These are phyloP conservation scores for Ischnus inquisitorius DNA, from an alignment of 2,888 invertebrate species.

Conservation along the genomic window DNA sequence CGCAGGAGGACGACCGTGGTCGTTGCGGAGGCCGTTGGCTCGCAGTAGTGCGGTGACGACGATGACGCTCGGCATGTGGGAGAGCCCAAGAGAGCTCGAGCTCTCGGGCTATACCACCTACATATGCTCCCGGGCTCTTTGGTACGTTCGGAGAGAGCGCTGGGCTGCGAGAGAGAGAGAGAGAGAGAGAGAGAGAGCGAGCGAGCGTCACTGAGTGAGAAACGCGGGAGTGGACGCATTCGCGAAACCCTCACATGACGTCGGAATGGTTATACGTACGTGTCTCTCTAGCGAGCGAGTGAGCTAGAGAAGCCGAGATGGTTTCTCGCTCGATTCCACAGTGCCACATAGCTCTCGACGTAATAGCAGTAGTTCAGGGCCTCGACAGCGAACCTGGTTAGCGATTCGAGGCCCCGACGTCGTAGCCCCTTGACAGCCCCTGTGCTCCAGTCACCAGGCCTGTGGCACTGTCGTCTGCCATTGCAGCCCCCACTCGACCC, in stretches of 20 bases:
- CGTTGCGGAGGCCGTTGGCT: conserved; percentile 62
- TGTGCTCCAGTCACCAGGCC: conserved; percentile 59
- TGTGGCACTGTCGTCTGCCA: conserved; percentile 45
- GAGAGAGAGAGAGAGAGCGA: conserved; percentile 6
- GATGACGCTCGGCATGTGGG: conserved; percentile 42
- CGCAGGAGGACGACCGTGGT: conserved; percentile 69
- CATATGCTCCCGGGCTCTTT: conserved; percentile 37
- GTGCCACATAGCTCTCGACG: conserved; percentile 48
- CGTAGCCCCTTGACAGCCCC: conserved; percentile 61
- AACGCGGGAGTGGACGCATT: conserved; percentile 28
- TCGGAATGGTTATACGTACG: conserved; percentile 26
- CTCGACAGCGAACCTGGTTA: conserved; percentile 67
- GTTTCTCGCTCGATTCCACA: conserved; percentile 45
- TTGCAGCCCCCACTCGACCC: conserved; percentile 57
- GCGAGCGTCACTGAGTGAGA: not conserved
- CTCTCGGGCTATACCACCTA: conserved; percentile 5
- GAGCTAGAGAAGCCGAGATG: conserved; percentile 44
- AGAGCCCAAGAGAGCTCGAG: conserved; percentile 8
- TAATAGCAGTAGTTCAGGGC: conserved; percentile 68
- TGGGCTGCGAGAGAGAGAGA: not conserved
- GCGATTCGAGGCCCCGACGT: conserved; percentile 53
- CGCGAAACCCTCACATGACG: conserved; percentile 47
- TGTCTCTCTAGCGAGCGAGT: conserved; percentile 61
- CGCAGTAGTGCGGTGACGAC: conserved; percentile 64
- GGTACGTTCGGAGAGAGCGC: conserved; percentile 26